Percentiles rank a stretch among this genome's conserved stretches.
Evolutionary conservation across 2,888 invertebrate species (phyloP).

Genomic region (Lampropteryx suffumata): DNA sequence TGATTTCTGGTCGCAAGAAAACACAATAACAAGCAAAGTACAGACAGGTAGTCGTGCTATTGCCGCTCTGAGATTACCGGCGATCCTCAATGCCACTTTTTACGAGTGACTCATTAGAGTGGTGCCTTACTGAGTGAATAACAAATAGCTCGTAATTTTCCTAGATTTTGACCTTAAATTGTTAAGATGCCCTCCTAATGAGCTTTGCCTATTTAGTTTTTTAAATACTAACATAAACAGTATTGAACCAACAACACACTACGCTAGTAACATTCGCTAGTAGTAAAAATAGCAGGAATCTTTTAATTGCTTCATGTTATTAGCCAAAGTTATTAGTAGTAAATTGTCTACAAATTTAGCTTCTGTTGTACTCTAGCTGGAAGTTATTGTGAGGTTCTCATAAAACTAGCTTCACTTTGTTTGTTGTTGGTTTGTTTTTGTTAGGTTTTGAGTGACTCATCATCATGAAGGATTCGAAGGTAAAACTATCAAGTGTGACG

Average conservation of each 20-base stretch:
- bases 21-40: too few relatives aligned
- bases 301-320: too few relatives aligned
- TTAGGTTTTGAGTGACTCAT: slow-evolving; percentile 11
- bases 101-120: background rate
- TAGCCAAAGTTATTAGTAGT: too few relatives aligned
- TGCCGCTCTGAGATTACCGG: too few relatives aligned
- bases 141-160: background rate
- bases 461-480: slow-evolving; percentile 10
- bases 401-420: slow-evolving; percentile 4
- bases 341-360: too few relatives aligned
- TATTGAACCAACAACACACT: too few relatives aligned
- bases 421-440: slow-evolving; percentile 7
- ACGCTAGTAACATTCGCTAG: too few relatives aligned
- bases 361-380: too few relatives aligned
- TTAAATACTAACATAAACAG: too few relatives aligned
- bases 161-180: slow-evolving; percentile 7
- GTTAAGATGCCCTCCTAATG: slow-evolving; percentile 4
- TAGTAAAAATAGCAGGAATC: too few relatives aligned
- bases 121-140: background rate
- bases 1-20: too few relatives aligned
- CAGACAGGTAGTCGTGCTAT: too few relatives aligned
- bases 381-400: slow-evolving; percentile 1
- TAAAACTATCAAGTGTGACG: slow-evolving; percentile 8
- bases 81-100: slow-evolving; percentile 8
- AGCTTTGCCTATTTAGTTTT: background rate